These are phyloP conservation scores for Mycogona germanica DNA, from an alignment of 2,888 invertebrate genomes.

Conservation along the genomic window DNA sequence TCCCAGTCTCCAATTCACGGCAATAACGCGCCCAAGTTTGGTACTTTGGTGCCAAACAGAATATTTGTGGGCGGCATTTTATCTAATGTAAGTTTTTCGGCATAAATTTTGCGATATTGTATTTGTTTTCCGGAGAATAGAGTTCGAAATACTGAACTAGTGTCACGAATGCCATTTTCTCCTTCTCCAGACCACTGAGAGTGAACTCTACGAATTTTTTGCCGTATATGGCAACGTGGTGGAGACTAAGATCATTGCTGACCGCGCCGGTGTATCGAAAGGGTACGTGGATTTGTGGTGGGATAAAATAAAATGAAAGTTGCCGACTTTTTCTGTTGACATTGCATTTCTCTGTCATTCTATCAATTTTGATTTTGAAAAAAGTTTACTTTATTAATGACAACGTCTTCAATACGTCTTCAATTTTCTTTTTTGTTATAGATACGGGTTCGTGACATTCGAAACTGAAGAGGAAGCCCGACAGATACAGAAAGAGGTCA, in stretches of 20 bases:
- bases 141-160: background rate
- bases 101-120: no score
- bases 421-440: slow-evolving; percentile 24
- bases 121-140: no score
- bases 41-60: slow-evolving; percentile 85
- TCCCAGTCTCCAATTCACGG: slow-evolving; percentile 23
- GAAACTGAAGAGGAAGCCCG: slow-evolving; percentile 78
- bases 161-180: background rate
- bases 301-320: no score
- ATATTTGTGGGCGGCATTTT: slow-evolving; percentile 96
- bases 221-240: slow-evolving; percentile 47
- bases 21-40: slow-evolving; percentile 43
- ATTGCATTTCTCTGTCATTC: no score
- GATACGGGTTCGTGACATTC: slow-evolving; percentile 70
- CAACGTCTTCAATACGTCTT: no score
- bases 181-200: slow-evolving; percentile 59
- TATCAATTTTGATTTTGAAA: no score
- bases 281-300: slow-evolving; percentile 38
- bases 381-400: no score
- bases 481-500: slow-evolving; percentile 54
- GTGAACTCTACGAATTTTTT: slow-evolving; percentile 81
- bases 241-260: slow-evolving; percentile 85
- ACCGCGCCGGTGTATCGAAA: slow-evolving; percentile 88
- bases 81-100: slow-evolving; percentile 46
- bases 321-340: no score